Evolutionary conservation across 2,888 invertebrate genomes (phyloP).

Genomic region (Hedya salicella): DNA sequence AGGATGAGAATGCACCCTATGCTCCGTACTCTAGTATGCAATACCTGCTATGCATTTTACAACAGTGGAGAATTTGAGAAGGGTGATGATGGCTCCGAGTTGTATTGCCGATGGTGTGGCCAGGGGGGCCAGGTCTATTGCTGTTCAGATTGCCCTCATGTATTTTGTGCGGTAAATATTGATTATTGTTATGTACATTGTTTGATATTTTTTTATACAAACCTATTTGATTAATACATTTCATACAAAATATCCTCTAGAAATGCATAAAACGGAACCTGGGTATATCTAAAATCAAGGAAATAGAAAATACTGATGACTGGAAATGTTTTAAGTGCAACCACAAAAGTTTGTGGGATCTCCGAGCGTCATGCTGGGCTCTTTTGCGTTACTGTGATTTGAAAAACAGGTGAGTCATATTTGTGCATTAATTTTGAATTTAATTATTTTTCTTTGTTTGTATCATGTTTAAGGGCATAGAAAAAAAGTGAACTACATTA

Average conservation of each 20-base stretch:
- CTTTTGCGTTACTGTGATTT: conserved; percentile 87
- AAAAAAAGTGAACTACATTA: too few species aligned
- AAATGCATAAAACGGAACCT: conserved; percentile 91
- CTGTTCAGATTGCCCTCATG: conserved; percentile 90
- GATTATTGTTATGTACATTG: conserved; percentile 2
- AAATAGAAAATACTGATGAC: conserved; percentile 90
- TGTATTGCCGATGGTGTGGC: conserved; percentile 94
- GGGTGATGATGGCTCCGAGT: conserved; percentile 92
- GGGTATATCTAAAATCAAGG: conserved; percentile 86
- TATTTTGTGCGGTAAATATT: conserved; percentile 87
- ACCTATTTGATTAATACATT: not conserved
- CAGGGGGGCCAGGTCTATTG: conserved; percentile 92
- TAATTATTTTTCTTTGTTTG: not conserved
- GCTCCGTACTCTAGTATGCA: conserved; percentile 89
- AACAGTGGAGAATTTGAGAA: conserved; percentile 93
- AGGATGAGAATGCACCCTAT: conserved; percentile 90
- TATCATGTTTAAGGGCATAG: too few species aligned
- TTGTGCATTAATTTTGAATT: too few species aligned
- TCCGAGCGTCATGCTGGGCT: conserved; percentile 89
- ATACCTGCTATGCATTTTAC: conserved; percentile 90
- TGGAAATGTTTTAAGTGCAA: conserved; percentile 93
- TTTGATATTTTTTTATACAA: not conserved
- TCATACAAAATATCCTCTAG: conserved; percentile 66
- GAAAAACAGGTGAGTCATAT: conserved; percentile 80
- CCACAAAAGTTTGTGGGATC: conserved; percentile 86